Evolutionary conservation across 2,113 vertebrate species (phyloP).

Genomic region (Saccopteryx bilineata): DNA sequence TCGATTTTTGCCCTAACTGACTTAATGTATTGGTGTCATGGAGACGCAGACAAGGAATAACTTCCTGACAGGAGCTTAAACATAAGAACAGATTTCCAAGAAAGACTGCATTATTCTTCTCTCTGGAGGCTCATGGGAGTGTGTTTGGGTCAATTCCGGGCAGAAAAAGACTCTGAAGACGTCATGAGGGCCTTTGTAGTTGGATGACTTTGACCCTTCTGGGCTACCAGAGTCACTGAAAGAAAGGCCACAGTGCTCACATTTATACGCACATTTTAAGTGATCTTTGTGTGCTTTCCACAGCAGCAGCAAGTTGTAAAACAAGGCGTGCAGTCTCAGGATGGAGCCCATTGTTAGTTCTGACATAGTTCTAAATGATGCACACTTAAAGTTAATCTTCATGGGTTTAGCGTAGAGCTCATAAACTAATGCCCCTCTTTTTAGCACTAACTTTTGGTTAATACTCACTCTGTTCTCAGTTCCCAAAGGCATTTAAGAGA

Average conservation of each 20-base stretch:
- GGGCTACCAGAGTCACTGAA: background rate
- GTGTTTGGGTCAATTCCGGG: background rate
- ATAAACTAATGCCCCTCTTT: background rate
- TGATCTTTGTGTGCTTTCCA: no score
- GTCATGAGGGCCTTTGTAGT: background rate
- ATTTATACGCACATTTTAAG: fast-evolving
- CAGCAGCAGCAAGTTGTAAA: background rate
- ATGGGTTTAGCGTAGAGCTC: background rate
- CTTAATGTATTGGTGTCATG: background rate
- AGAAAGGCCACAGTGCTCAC: background rate
- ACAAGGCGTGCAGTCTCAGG: no score
- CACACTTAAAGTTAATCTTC: background rate
- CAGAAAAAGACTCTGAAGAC: background rate
- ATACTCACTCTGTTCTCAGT: background rate
- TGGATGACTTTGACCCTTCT: background rate
- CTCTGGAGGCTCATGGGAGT: background rate
- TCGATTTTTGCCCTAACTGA: background rate
- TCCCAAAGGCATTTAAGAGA: background rate
- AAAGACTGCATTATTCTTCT: background rate
- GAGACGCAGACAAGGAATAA: background rate
- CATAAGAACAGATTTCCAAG: background rate
- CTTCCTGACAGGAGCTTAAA: background rate
- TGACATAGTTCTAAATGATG: background rate
- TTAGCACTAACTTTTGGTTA: background rate
- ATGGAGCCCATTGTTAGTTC: no score